These are phyloP conservation scores for Piaya cayana DNA, from an alignment of 2,113 vertebrate genomes.

Conservation along the genomic window DNA sequence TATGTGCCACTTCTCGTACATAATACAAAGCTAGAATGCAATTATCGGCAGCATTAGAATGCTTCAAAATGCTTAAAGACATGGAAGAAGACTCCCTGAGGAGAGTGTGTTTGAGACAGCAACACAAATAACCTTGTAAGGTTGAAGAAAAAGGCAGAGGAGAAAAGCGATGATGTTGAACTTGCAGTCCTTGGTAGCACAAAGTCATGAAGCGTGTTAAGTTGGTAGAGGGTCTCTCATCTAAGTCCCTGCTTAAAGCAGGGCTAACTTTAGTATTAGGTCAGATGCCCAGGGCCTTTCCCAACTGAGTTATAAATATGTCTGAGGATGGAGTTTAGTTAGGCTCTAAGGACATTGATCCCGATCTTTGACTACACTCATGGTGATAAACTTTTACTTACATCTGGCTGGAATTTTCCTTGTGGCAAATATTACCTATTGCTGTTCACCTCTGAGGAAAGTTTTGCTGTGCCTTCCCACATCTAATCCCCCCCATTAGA, in stretches of 20 bases:
- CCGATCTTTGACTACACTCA: background rate
- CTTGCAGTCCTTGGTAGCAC: background rate
- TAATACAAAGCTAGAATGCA: conserved; percentile 18
- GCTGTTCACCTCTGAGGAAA: background rate
- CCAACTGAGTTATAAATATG: background rate
- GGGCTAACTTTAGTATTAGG: background rate
- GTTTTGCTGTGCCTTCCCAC: background rate
- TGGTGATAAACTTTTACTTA: background rate
- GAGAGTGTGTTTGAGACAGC: background rate
- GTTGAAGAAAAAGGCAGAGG: background rate
- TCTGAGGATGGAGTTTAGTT: background rate
- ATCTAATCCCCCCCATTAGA: background rate
- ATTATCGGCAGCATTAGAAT: conserved; percentile 6
- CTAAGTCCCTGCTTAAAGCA: background rate
- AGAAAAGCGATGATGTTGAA: background rate
- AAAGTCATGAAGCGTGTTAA: background rate
- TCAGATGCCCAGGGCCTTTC: background rate
- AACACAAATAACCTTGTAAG: background rate
- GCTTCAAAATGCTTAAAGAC: conserved; percentile 22
- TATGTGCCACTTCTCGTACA: background rate
- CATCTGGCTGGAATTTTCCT: background rate
- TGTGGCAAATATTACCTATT: background rate
- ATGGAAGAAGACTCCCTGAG: conserved; percentile 8
- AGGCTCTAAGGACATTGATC: background rate
- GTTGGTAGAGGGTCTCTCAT: background rate